phyloP scores from a whole-genome alignment of 1,140 invertebrate species.

The Halictus rubicundus region DNA sequence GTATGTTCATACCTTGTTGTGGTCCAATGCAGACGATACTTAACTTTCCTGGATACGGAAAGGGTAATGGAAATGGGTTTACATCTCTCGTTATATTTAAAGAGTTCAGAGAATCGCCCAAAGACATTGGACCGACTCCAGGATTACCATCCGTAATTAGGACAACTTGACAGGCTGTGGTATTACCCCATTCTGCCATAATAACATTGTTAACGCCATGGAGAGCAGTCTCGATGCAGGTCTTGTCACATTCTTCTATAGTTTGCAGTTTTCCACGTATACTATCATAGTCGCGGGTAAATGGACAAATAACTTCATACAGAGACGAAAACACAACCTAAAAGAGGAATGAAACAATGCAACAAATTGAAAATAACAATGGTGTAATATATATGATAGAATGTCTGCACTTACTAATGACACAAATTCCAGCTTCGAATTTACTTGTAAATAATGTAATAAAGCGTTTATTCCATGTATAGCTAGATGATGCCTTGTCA shows the following conservation, averaged over 20 bases:
- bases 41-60: conserved; percentile 91
- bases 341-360: conserved; percentile 20
- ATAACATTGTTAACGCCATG: conserved; percentile 88
- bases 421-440: conserved; percentile 95
- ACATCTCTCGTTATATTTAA: conserved; percentile 71
- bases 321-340: conserved; percentile 90
- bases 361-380: conserved; percentile 22
- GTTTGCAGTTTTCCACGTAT: conserved; percentile 87
- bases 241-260: conserved; percentile 91
- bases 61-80: conserved; percentile 86
- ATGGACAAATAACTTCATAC: conserved; percentile 89
- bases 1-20: conserved; percentile 76
- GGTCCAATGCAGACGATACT: conserved; percentile 87
- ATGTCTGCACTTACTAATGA: conserved; percentile 85
- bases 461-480: conserved; percentile 91
- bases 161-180: conserved; percentile 89
- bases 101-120: conserved; percentile 80
- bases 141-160: conserved; percentile 91
- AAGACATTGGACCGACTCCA: conserved; percentile 85
- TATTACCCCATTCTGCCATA: conserved; percentile 91
- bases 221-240: conserved; percentile 89
- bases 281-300: conserved; percentile 91
- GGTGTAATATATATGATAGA: neutral
- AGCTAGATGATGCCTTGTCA: conserved; percentile 87
- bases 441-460: conserved; percentile 89